These are phyloP conservation scores for Diaprepes abbreviatus DNA, from an alignment of 2,888 invertebrate species.

Conservation along the genomic window DNA sequence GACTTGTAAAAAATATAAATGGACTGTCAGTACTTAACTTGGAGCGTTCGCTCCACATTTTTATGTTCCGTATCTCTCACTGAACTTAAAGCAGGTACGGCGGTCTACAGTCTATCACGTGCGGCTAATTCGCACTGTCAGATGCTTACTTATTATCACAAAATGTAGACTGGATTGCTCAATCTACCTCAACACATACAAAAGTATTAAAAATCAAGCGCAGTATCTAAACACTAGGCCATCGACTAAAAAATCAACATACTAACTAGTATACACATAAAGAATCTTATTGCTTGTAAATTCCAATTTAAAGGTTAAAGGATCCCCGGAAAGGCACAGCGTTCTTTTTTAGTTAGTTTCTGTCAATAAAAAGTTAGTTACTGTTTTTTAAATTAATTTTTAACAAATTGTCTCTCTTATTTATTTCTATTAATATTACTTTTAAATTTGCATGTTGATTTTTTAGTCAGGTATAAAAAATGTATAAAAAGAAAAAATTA, in stretches of 20 bases:
- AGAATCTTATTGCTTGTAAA: not conserved
- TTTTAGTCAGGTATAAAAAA: constrained; percentile 37
- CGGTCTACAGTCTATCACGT: constrained; percentile 64
- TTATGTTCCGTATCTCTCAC: constrained; percentile 61
- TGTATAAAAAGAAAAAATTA: constrained; percentile 35
- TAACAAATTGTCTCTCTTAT: no score
- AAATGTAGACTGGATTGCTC: constrained; percentile 59
- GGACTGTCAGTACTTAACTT: constrained; percentile 64
- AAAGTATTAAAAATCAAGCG: constrained; percentile 67
- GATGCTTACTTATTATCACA: constrained; percentile 64
- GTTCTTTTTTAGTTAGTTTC: not conserved
- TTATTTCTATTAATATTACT: no score
- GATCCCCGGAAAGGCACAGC: not conserved
- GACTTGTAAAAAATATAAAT: constrained; percentile 64
- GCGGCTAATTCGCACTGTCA: constrained; percentile 59
- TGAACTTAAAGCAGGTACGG: constrained; percentile 64
- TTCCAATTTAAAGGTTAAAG: not conserved
- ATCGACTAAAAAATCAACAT: constrained; percentile 52
- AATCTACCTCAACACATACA: constrained; percentile 64
- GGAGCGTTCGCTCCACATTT: constrained; percentile 27
- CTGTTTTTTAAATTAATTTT: not conserved
- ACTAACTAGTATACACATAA: no score
- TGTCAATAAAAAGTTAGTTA: not conserved
- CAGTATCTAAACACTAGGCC: constrained; percentile 62
- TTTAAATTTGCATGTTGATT: constrained; percentile 8